Evolutionary conservation across 2,113 vertebrate genomes (phyloP), one percentile per base, ranked within the genome.

Genomic region (Pluvianellus socialis): DNA sequence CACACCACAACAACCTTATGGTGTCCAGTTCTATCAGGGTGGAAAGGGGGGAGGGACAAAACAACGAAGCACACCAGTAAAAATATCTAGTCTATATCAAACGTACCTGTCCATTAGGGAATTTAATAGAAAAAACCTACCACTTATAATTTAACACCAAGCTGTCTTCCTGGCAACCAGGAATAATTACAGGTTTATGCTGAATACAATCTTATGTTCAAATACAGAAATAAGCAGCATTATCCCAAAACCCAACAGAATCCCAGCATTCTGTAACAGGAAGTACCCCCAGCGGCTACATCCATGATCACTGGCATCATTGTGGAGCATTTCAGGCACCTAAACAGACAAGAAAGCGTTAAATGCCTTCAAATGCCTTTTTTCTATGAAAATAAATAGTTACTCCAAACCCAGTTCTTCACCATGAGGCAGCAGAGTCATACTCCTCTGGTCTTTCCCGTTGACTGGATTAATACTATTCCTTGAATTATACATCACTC

Each of bases 261-360:
- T 99, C 62, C 99, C 99, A 91, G 99, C 99, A 30, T 99, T 99
- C 98, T 99, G 99, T 70, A 99, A 98, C 76, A 99, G 98, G 98
- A 99, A 99, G 97, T 99, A 99, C 45, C 99, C 99, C 92, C 99
- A 99, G 86, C 99, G 99, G 95, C 99, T 99, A 92, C 99, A 99
- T 96, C 99, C 99, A 73, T 99, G 99, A 94, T 99, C 99, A 14
- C 99, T 99, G 22, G 99, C 99, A 49, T 99, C 98, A 19, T 99
- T 99, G 81, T 99, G 99, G 58, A 99, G 97, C 99, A 99, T 99
- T 98, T 99, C 99, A 2, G 99, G 99, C 8, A 99, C 99, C 99
- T 99, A 96, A 75, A 94, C 35, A 63, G 67, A 96, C 30, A 63
- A 71, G 30, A 20, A 81, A 50, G 40, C 4, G 14, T 79, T 80